Percentiles rank a stretch among this genome's conserved stretches.
Evolutionary conservation across 2,888 invertebrate species (phyloP).

Genomic region (Gortyna flavago): DNA sequence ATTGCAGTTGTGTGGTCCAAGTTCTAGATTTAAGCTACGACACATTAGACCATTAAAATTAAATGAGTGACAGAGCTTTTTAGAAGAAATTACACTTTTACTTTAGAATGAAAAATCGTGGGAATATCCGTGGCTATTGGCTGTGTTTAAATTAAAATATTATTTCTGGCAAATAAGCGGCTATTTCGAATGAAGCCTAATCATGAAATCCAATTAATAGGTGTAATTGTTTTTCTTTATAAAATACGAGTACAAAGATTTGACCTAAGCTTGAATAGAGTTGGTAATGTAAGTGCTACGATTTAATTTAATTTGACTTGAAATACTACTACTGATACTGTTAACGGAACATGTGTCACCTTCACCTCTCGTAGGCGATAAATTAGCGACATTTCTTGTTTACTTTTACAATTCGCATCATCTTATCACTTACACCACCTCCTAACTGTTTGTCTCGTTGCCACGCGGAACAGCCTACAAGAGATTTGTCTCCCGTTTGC

Average conservation of each 20-base stretch:
- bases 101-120: not conserved
- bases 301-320: not conserved
- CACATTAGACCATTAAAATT: too few species aligned
- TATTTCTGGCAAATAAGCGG: not conserved
- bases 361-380: not conserved
- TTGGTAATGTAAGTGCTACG: not conserved
- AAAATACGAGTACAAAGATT: not conserved
- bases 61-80: too few species aligned
- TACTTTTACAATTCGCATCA: not conserved
- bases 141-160: not conserved
- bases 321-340: not conserved
- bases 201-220: not conserved
- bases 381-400: not conserved
- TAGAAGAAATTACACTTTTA: too few species aligned
- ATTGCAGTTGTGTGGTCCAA: not conserved
- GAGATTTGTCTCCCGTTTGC: slow-evolving; percentile 28
- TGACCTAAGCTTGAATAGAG: not conserved
- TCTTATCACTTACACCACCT: slow-evolving; percentile 23
- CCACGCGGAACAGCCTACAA: slow-evolving; percentile 55
- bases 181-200: not conserved
- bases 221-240: not conserved
- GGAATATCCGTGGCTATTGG: not conserved
- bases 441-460: slow-evolving; percentile 43
- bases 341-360: not conserved
- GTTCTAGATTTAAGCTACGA: too few species aligned